Percentiles rank a stretch among this genome's conserved stretches.
These are phyloP conservation scores for Acleris literana DNA, from an alignment of 2,888 invertebrate genomes.

Conservation along the genomic window DNA sequence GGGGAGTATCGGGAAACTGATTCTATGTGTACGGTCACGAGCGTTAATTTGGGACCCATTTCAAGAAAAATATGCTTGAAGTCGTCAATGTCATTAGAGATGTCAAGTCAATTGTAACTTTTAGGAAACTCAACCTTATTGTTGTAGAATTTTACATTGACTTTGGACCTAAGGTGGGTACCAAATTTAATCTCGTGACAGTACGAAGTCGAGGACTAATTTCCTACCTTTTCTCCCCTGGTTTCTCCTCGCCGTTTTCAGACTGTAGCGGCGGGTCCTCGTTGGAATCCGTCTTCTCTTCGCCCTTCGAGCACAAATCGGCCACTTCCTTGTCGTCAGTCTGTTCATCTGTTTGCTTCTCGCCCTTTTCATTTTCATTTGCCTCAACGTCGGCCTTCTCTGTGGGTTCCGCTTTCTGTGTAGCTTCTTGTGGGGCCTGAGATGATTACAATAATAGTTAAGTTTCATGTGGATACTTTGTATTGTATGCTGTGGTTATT, in stretches of 20 bases:
- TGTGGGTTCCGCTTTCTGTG: constrained; percentile 1
- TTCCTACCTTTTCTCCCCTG: constrained; percentile 69
- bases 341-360: constrained; percentile 23
- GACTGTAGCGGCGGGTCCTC: constrained; percentile 73
- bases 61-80: no score
- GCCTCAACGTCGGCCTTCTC: constrained; percentile 12
- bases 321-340: constrained; percentile 41
- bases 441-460: background rate
- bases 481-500: no score
- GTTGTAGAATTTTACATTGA: no score
- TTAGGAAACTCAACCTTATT: no score
- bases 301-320: constrained; percentile 21
- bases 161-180: no score
- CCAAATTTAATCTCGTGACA: no score
- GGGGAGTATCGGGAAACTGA: no score
- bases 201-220: no score
- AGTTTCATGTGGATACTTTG: background rate
- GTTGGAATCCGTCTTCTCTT: constrained; percentile 43
- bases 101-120: no score
- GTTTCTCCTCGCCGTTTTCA: constrained; percentile 63
- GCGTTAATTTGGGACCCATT: no score
- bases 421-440: background rate
- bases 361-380: constrained; percentile 10
- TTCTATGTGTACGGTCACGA: no score
- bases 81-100: no score